Evolutionary conservation across 1,140 invertebrate species (phyloP), one percentile per base, ranked within the genome.

Genomic region (Dreissena polymorpha): DNA sequence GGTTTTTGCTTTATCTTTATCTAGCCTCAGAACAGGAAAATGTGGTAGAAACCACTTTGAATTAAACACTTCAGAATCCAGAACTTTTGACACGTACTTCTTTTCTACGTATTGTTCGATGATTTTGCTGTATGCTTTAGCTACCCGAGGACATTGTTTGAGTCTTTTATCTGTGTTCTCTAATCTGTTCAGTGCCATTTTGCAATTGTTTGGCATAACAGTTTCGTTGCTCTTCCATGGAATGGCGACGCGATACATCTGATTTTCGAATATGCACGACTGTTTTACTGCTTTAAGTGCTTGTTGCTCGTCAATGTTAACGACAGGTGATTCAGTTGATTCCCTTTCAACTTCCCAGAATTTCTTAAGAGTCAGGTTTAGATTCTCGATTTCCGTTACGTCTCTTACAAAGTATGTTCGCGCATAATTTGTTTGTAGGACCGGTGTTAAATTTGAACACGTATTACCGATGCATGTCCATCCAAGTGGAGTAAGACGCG

Each of bases 1-100:
- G 16, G 50, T 25, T 53, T 72, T 72, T 29, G 70, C 49, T 39
- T 75, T 80, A 18, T 55, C 10, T 65, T 84, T 84, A 21, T 84
- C 83, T 27, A 50, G 76, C 18, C 70, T 25, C 12, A 84, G 10
- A 23, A 84, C 64, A 16, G 76, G 51, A 67, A 84, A 84, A 65
- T 84, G 83, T n/a, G 83, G 83, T 69, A 84, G 70, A 27, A 64
- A 79, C 83, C 83, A 84, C 27, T n/a, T 39, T 63, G 12, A 14
- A 14, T 64, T 16, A 12, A 10, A 60, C 16, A n/a, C 21, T 68
- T 68, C 67, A 18, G 23, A 25, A n/a, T 63, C 2, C 25, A 6
- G 18, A 27, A 68, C 29, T 25, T 68, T 72, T 39, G 29, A 21
- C 27, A 72, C 50, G 25, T 72, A 72, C 16, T 27, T 27, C 49